phyloP scores from a whole-genome alignment of 2,888 invertebrate species.

The Papilio protenor region DNA sequence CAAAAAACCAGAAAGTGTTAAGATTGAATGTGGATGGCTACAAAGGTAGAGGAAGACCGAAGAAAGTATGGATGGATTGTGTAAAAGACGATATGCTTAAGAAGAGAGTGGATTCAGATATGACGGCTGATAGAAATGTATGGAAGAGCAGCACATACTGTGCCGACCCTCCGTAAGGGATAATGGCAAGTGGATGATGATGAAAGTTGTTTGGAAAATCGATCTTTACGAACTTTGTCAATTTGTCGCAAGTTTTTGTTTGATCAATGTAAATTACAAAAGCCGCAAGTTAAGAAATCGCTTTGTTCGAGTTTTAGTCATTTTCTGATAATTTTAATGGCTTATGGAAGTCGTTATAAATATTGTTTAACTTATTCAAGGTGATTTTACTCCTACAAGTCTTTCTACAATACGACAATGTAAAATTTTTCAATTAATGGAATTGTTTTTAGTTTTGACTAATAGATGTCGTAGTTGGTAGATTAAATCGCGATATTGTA shows the following conservation, averaged over 20 bases:
- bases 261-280: conserved; percentile 40
- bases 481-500: background rate
- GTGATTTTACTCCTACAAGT: background rate
- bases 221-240: conserved; percentile 30
- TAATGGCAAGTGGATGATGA: no score
- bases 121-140: no score
- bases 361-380: background rate
- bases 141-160: no score
- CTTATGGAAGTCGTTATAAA: conserved; percentile 28
- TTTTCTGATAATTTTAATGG: conserved; percentile 36
- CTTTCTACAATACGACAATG: background rate
- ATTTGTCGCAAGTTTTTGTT: conserved; percentile 27
- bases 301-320: conserved; percentile 17
- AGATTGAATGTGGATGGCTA: no score
- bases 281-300: conserved; percentile 9
- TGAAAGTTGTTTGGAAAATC: conserved; percentile 24
- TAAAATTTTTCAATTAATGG: background rate
- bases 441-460: background rate
- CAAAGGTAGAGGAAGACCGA: no score
- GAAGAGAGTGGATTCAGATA: no score
- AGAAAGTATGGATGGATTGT: no score
- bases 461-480: background rate
- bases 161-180: no score
- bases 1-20: no score
- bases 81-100: no score